A percentile compares a stretch with the other conserved stretches of the same genome.
phyloP scores from a whole-genome alignment of 2,888 invertebrate genomes.

The Sinodicranocentrus sp. region DNA sequence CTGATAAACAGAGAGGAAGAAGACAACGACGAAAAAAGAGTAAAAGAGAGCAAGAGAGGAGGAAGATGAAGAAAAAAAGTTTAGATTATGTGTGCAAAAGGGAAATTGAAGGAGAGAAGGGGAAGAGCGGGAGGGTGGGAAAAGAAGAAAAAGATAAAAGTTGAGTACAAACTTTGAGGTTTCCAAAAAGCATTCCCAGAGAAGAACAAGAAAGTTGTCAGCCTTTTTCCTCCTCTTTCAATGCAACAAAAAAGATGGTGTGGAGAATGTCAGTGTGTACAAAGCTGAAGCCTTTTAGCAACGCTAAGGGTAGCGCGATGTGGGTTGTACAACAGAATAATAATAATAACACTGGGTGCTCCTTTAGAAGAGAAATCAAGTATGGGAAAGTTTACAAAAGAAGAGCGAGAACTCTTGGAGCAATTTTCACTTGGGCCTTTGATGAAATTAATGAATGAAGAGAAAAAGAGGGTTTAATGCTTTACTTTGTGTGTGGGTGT shows the following conservation, averaged over 20 bases:
- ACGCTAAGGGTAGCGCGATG: too few relatives aligned
- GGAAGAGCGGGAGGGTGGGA: background rate
- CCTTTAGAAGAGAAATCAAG: conserved; percentile 12
- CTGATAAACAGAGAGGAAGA: conserved; percentile 59
- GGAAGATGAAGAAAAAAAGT: conserved; percentile 12
- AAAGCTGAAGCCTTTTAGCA: too few relatives aligned
- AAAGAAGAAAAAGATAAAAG: conserved; percentile 18
- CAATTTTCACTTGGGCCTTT: conserved; percentile 12
- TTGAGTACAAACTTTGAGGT: conserved; percentile 35
- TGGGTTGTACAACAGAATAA: too few relatives aligned
- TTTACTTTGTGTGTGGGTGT: background rate
- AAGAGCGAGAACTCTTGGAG: background rate
- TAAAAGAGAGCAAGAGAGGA: conserved; percentile 4
- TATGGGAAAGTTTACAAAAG: background rate
- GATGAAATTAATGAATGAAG: conserved; percentile 19
- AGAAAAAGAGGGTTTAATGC: background rate
- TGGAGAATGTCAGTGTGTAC: too few relatives aligned
- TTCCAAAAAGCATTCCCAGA: conserved; percentile 4
- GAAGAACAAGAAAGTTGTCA: conserved; percentile 38
- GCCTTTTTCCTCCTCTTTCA: conserved; percentile 36
- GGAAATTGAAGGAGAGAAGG: background rate
- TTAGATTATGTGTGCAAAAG: background rate
- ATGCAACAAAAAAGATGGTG: conserved; percentile 47
- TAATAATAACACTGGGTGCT: too few relatives aligned
- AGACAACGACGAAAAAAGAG: conserved; percentile 41